Percentiles rank a stretch among this genome's conserved stretches.
Evolutionary conservation across 2,888 invertebrate species (phyloP).

Genomic region (Hydrotaea diabolus): DNA sequence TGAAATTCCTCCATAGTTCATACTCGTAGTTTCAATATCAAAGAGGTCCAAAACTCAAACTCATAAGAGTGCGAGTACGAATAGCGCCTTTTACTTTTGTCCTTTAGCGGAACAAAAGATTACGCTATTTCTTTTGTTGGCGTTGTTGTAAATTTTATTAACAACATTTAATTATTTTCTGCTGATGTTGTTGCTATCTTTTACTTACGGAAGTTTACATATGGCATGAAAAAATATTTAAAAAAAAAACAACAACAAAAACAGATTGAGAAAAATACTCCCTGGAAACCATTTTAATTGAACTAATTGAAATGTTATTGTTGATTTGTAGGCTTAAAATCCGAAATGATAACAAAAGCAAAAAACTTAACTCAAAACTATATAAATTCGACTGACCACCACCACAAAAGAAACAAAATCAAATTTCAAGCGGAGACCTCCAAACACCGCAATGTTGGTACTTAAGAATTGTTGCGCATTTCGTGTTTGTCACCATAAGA

Average conservation of each 20-base stretch:
- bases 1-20: too few species aligned
- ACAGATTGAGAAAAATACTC: not conserved
- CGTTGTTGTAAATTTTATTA: not conserved
- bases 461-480: slow-evolving; percentile 11
- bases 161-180: not conserved
- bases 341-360: not conserved
- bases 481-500: slow-evolving; percentile 8
- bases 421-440: not conserved
- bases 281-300: slow-evolving; percentile 22
- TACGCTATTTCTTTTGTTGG: not conserved
- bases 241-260: not conserved
- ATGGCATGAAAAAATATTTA: not conserved
- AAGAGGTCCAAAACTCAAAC: too few species aligned
- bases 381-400: too few species aligned
- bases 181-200: not conserved
- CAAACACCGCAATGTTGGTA: not conserved
- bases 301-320: slow-evolving; percentile 41
- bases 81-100: slow-evolving; percentile 51
- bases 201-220: slow-evolving; percentile 42
- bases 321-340: slow-evolving; percentile 19
- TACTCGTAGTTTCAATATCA: not conserved
- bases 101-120: slow-evolving; percentile 49
- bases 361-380: too few species aligned
- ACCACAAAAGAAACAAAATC: not conserved
- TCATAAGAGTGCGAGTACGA: too few species aligned